Evolutionary conservation across 1,140 invertebrate genomes (phyloP).

Genomic region (Calephelis virginiensis): DNA sequence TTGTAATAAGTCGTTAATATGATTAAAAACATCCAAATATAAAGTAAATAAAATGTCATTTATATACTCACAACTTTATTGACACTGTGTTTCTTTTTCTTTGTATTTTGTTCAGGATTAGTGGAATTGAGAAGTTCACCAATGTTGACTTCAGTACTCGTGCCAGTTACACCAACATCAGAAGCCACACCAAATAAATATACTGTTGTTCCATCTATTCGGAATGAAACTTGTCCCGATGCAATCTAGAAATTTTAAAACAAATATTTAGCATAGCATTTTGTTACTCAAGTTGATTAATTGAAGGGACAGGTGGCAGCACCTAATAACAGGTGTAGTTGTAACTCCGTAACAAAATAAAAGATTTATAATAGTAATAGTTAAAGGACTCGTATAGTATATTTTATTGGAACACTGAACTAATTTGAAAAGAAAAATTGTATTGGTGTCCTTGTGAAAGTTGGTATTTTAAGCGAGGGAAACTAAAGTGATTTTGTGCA

Average conservation of each 20-base stretch:
- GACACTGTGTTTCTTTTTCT: constrained; percentile 73
- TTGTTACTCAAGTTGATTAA: no score
- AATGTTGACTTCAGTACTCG: constrained; percentile 76
- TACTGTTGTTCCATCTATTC: constrained; percentile 79
- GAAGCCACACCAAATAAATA: constrained; percentile 81
- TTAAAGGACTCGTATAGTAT: no score
- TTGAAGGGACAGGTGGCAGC: no score
- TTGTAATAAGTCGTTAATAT: background rate
- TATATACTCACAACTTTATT: constrained; percentile 59
- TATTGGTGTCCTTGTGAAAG: no score
- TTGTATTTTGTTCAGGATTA: constrained; percentile 58
- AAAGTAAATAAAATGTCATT: constrained; percentile 1
- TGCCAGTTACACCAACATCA: constrained; percentile 75
- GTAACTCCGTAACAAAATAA: no score
- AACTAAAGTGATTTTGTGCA: no score
- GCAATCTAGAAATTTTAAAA: constrained; percentile 73
- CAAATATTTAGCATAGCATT: no score
- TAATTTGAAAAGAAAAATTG: no score
- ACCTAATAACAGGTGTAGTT: no score
- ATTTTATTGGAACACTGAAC: no score
- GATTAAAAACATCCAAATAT: background rate
- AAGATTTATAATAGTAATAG: no score
- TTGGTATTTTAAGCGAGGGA: no score
- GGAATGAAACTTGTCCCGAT: constrained; percentile 83
- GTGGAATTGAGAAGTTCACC: constrained; percentile 78